Evolutionary conservation across 1,140 invertebrate species (phyloP), one percentile per base, ranked within the genome.

Genomic region (Diploscapter pachys): DNA sequence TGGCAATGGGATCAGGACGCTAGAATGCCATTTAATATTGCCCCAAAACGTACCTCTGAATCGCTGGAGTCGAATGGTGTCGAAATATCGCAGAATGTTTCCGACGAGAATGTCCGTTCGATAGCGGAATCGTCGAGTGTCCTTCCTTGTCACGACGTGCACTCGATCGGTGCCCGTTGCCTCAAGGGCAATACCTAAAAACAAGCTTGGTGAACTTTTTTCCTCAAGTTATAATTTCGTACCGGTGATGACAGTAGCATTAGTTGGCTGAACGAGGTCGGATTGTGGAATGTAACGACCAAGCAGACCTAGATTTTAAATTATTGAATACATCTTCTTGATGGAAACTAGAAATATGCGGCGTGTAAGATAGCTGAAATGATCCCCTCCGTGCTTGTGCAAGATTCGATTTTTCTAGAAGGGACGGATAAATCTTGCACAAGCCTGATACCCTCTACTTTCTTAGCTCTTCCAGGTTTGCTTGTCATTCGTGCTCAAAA

Each of bases 141-240:
- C 82, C 48, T 85, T 85, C 59, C 82, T 59, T 6, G 80, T 75
- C 53, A 84, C 56, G 31, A 84, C 82, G 56, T 84, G 82, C 4
- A 84, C 82, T 11, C 82, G 77, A 69, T 85, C 83, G 31, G 83
- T 86, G 57, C 85, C 83, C 13, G 81, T 84, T 48, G 82, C 83
- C 73, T 85, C 83, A n/a, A 85, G 51, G 6, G 83, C 78, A 56
- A 84, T 80, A n/a, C 83, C 74, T 53, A 9, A 53, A 68, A 68
- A 9, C 53, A 11, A 9, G 6, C 51, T 52, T 68, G 57, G 48
- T 54, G 63, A n/a, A 52, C 50, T 50, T 31, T 31, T 31, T 13
- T 82, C 84, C 6, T 75, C 82, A 49, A 79, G 77, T 66, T 85
- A 77, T 5, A 84, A 53, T 5, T 81, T 76, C 49, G 85, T 78